Evolutionary conservation across 2,888 invertebrate genomes (phyloP).

Genomic region (Allygus modestus): DNA sequence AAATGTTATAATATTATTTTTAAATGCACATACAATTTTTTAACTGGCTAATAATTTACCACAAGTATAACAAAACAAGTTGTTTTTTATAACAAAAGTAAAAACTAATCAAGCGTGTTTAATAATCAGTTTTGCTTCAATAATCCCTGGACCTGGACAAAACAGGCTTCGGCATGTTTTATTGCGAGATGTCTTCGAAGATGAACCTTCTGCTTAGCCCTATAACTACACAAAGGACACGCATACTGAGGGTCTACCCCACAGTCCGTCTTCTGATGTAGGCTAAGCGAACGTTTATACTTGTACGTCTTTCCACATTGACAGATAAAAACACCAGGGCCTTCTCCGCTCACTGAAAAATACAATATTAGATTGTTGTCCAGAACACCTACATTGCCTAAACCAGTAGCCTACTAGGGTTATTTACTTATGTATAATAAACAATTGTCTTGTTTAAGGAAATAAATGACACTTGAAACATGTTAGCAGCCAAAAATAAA

Average conservation of each 20-base stretch:
- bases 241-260: slow-evolving; percentile 65
- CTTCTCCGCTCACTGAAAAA: slow-evolving; percentile 57
- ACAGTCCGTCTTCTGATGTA: slow-evolving; percentile 71
- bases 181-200: slow-evolving; percentile 56
- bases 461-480: too few species aligned
- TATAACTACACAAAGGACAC: slow-evolving; percentile 71
- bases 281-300: slow-evolving; percentile 65
- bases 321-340: slow-evolving; percentile 62
- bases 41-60: too few species aligned
- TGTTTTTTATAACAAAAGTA: too few species aligned
- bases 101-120: too few species aligned
- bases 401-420: too few species aligned
- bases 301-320: slow-evolving; percentile 64
- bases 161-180: slow-evolving; percentile 22
- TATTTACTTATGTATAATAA: too few species aligned
- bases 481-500: too few species aligned
- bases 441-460: too few species aligned
- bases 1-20: too few species aligned
- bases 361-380: slow-evolving; percentile 6
- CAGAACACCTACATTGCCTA: background rate
- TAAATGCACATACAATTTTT: too few species aligned
- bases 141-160: background rate
- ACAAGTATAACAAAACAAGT: too few species aligned
- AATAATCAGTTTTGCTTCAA: background rate
- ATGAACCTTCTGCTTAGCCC: slow-evolving; percentile 68